phyloP scores from a whole-genome alignment of 1,140 invertebrate genomes.

The Papilio aristodemus region DNA sequence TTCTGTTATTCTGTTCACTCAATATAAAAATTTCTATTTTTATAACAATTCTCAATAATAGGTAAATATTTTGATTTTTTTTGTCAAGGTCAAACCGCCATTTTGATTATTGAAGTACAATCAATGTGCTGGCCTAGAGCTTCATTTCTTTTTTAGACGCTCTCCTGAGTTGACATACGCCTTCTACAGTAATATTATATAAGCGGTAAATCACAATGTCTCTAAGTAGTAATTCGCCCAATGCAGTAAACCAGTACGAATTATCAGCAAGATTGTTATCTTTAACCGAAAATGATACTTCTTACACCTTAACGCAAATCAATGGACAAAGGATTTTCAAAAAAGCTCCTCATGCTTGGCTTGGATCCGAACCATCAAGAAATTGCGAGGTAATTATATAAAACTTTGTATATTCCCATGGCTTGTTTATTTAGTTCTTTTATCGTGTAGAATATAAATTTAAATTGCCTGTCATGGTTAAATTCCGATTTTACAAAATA shows the following conservation, averaged over 20 bases:
- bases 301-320: slow-evolving; percentile 75
- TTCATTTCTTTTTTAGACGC: slow-evolving; percentile 47
- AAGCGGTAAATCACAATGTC: slow-evolving; percentile 66
- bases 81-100: slow-evolving; percentile 57
- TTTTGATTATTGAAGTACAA: slow-evolving; percentile 52
- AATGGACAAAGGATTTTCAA: slow-evolving; percentile 76
- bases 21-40: too few species aligned
- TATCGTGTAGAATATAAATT: slow-evolving; percentile 24
- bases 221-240: slow-evolving; percentile 71
- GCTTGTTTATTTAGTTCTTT: not conserved
- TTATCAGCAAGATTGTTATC: slow-evolving; percentile 75
- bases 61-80: slow-evolving; percentile 23
- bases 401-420: not conserved
- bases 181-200: slow-evolving; percentile 50
- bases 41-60: not conserved
- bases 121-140: not conserved
- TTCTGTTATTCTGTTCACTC: too few species aligned
- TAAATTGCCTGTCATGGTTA: slow-evolving; percentile 41
- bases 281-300: slow-evolving; percentile 72
- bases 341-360: slow-evolving; percentile 72
- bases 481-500: not conserved
- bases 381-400: slow-evolving; percentile 69
- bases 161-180: slow-evolving; percentile 39
- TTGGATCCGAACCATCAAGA: slow-evolving; percentile 70
- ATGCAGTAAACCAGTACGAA: slow-evolving; percentile 78